These are phyloP conservation scores for Tinea pellionella DNA, from an alignment of 2,888 invertebrate species.

Conservation along the genomic window DNA sequence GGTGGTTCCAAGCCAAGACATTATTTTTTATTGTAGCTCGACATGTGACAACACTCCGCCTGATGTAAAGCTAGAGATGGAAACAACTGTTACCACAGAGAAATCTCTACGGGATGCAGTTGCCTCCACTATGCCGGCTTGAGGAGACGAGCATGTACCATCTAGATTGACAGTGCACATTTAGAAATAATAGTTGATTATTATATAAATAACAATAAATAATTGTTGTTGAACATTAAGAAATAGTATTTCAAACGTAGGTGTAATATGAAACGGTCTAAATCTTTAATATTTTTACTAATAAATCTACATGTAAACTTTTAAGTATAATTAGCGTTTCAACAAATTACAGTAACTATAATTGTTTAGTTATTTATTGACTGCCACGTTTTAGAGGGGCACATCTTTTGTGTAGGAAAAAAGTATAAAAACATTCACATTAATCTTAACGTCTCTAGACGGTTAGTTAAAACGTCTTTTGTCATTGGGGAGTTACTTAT, in stretches of 20 bases:
- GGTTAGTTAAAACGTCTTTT: slow-evolving; percentile 34
- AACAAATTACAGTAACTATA: slow-evolving; percentile 55
- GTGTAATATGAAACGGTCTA: neutral
- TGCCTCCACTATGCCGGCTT: too few relatives aligned
- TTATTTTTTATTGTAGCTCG: too few relatives aligned
- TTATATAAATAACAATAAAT: neutral
- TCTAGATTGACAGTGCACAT: too few relatives aligned
- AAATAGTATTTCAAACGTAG: too few relatives aligned
- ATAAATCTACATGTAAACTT: slow-evolving; percentile 38
- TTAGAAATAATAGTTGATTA: too few relatives aligned
- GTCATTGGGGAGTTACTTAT: slow-evolving; percentile 34
- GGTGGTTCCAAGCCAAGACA: too few relatives aligned
- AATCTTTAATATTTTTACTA: slow-evolving; percentile 27
- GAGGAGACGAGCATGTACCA: too few relatives aligned
- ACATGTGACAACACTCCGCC: too few relatives aligned
- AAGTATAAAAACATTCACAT: slow-evolving; percentile 17
- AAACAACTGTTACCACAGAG: too few relatives aligned
- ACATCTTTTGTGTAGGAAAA: slow-evolving; percentile 27
- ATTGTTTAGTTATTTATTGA: slow-evolving; percentile 58
- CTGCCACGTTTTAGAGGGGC: slow-evolving; percentile 30
- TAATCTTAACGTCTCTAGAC: slow-evolving; percentile 34
- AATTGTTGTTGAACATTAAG: too few relatives aligned
- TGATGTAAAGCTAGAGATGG: too few relatives aligned
- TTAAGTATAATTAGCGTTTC: slow-evolving; percentile 54
- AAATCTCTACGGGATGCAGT: too few relatives aligned